Conservation (phyloP, 2,797 vertebrate species). For the Oceanodroma leucorhoa region DNA sequence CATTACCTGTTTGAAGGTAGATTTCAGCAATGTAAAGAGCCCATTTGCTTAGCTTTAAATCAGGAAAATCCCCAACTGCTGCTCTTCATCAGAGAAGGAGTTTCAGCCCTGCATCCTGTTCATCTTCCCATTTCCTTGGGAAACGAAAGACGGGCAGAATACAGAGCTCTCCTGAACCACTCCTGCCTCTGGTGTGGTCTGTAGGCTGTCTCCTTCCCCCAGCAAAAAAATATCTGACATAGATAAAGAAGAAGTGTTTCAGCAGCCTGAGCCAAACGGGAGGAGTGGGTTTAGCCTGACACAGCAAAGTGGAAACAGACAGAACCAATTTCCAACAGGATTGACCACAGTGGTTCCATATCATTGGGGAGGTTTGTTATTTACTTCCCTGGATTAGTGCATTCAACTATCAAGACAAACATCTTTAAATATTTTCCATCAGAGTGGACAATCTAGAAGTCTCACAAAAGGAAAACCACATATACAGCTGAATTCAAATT, state of each 20-base stretch:
- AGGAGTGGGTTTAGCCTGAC: neutral
- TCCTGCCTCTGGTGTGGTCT: neutral
- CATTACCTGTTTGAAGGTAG: neutral
- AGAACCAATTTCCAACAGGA: neutral
- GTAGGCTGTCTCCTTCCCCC: neutral
- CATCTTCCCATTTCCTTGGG: neutral
- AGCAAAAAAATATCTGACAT: neutral
- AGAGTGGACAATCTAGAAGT: neutral
- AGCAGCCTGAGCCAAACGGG: neutral
- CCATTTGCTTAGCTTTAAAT: neutral
- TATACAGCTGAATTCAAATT: neutral
- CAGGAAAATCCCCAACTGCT: neutral
- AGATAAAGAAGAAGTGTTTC: neutral
- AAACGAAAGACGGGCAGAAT: neutral
- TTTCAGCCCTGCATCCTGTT: neutral
- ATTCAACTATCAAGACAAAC: neutral
- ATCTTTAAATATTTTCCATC: neutral
- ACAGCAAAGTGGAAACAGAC: neutral
- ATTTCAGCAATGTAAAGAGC: neutral
- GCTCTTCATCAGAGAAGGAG: neutral
- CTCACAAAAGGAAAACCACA: neutral
- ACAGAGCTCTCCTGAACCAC: neutral
- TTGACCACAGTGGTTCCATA: neutral
- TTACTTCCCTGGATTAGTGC: neutral
- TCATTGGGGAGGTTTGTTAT: fast-evolving